Evolutionary conservation across 2,113 vertebrate genomes (phyloP), one percentile per base, ranked within the genome.

Genomic region (Oncorhynchus clarkii): DNA sequence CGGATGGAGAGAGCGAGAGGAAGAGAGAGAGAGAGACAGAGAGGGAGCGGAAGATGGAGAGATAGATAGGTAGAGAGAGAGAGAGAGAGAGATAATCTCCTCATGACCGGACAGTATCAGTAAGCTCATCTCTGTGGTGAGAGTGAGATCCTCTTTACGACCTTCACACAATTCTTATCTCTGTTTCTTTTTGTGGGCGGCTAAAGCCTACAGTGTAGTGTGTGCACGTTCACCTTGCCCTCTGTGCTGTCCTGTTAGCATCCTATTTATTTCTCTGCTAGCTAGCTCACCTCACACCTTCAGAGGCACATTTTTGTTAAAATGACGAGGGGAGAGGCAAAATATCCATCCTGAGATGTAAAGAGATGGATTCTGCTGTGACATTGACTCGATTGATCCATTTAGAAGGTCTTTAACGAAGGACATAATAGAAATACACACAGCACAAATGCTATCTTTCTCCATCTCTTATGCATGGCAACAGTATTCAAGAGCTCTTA

Each of bases 101-200:
- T 34, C 34, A 34, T 34, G 34, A 34, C 34, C 34, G 88, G 87
- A 88, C 88, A 65, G 83, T 91, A 92, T 93, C 92, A n/a, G 84
- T 78, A 4, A 65, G 22, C 84, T 88, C 86, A 93, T 93, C 91
- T 87, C 81, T 78, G 49, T 51, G 82, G 83, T 77, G 77, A 85
- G 87, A 90, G 90, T 82, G 89, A 89, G 88, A 92, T 91, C 87
- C 88, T 85, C 86, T 85, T 83, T 73, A 78, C 78, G 91, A 92
- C 92, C 93, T 93, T 92, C 89, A 91, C 45, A 81, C 80, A 91
- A 92, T 89, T 74, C 59, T 83, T 91, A 92, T 93, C 89, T 2
- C 34, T 7, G 74, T 24, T 3, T 16, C 31, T 7, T 48, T 11
- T 59, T n/a, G 6, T 34, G 34, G 34, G 34, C 6, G 57, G 57